These are phyloP conservation scores for Anabas testudineus DNA, from an alignment of 2,797 vertebrate species.

Conservation along the genomic window DNA sequence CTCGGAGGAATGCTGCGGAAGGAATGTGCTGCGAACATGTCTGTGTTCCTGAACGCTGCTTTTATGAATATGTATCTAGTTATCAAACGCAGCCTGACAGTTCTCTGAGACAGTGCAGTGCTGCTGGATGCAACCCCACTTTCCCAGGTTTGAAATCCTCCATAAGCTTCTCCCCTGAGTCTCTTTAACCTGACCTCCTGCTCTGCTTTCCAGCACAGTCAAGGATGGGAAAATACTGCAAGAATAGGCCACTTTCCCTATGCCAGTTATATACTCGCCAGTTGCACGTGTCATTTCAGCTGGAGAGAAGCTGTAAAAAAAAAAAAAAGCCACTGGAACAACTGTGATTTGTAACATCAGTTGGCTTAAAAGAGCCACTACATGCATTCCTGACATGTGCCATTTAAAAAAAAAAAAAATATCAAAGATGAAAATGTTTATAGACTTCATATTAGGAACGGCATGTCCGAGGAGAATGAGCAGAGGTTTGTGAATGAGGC, in stretches of 20 bases:
- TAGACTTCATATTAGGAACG: constrained; percentile 38
- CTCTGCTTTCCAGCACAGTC: constrained; percentile 35
- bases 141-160: constrained; percentile 52
- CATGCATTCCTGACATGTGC: constrained; percentile 28
- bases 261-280: not conserved
- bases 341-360: constrained; percentile 3
- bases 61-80: constrained; percentile 59
- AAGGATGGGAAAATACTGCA: constrained; percentile 40
- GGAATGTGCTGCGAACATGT: constrained; percentile 58
- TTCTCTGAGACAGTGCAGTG: constrained; percentile 26
- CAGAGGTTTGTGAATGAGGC: constrained; percentile 43
- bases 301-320: constrained; percentile 12
- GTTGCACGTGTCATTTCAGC: not conserved
- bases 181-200: constrained; percentile 42
- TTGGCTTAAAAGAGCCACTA: constrained; percentile 9
- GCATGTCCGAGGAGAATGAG: constrained; percentile 21
- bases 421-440: constrained; percentile 35
- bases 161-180: constrained; percentile 44
- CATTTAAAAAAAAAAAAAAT: constrained; percentile 36
- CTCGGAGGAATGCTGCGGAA: constrained; percentile 71
- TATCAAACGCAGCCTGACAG: constrained; percentile 53
- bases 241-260: constrained; percentile 7
- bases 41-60: constrained; percentile 52
- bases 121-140: constrained; percentile 8
- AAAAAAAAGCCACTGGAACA: constrained; percentile 12